Percentiles rank a stretch among this genome's conserved stretches.
These are phyloP conservation scores for Rhinoderma darwinii DNA, from an alignment of 2,113 vertebrate genomes.

Conservation along the genomic window DNA sequence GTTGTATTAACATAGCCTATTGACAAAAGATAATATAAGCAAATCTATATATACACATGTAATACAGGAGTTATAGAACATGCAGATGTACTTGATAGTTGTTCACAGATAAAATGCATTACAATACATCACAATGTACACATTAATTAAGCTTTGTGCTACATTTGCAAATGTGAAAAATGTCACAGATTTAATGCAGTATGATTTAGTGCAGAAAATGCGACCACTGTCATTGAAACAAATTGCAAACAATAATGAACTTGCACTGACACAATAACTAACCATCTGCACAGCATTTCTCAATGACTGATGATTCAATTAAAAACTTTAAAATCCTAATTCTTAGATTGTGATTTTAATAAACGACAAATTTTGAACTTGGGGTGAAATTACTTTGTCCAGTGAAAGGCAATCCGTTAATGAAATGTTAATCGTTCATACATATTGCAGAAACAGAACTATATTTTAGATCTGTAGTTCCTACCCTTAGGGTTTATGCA, in stretches of 20 bases:
- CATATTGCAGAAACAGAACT: background rate
- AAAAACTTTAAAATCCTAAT: background rate
- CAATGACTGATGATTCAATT: constrained; percentile 33
- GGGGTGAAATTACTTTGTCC: background rate
- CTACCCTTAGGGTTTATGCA: background rate
- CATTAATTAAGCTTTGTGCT: background rate
- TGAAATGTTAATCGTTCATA: background rate
- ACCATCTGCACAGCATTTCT: constrained; percentile 1
- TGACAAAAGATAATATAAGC: background rate
- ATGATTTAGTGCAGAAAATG: constrained; percentile 22
- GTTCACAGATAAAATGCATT: background rate
- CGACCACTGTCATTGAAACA: constrained; percentile 14
- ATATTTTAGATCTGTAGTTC: background rate
- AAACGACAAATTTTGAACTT: constrained; percentile 7
- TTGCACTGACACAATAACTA: constrained; percentile 19
- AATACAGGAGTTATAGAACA: background rate
- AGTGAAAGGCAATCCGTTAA: background rate
- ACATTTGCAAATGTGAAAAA: background rate
- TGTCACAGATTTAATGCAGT: background rate
- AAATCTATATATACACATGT: background rate
- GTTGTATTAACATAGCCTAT: too few relatives aligned
- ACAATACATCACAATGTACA: background rate
- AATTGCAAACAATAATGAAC: constrained; percentile 22
- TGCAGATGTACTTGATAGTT: background rate
- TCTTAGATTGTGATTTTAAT: constrained; percentile 14